Base-by-base conservation (phyloP, 2,888 invertebrate genomes). In the Prosopocoilus inquinatus region DNA sequence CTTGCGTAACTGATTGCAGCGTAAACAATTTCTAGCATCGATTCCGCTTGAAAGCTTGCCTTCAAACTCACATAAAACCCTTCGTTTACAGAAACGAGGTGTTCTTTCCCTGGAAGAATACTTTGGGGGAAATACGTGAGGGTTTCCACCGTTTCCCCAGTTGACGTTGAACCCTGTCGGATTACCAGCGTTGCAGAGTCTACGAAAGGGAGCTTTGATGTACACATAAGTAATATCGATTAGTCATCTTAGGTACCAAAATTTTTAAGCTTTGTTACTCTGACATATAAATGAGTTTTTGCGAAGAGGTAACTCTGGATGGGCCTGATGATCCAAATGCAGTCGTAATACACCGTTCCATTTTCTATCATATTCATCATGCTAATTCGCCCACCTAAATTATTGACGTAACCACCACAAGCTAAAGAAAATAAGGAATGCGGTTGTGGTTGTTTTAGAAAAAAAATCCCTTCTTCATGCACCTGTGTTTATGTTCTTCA, bases 331-430 rank as follows among this genome's bases (percentile, higher is more conserved):
- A 89, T 78, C 88, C 88, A 89, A 50, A 88, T 81, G 66, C 88
- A 89, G 68, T 88, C 88, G 66, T 83, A 89, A 2, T 81, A 78
- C 47, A 83, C 80, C 0, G 80, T 78, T 1, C 78, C 77, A 55
- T 82, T 81, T 43, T 80, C 80, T 9, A 84, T 80, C 87, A 88
- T 88, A 65, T 88, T 83, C 84, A 87, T 85, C 88, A 89, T 88
- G 1, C 87, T 88, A 48, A 89, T 88, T 9, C 85, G 84, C 0
- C 88, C 88, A 2, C 88, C 88, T 9, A 85, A 78, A 64, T 87
- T 85, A 58, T 84, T 84, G 1, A 88, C 87, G 72, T 83, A 81
- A 45, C 88, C 88, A 16, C 88, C 88, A 67, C 88, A 89, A 73
- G 85, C 87, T 80, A 72, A 64, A 64, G 78, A 53, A 54, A 45